phyloP scores from a whole-genome alignment of 2,888 invertebrate genomes.

The Pollenia griseotomentosa region DNA sequence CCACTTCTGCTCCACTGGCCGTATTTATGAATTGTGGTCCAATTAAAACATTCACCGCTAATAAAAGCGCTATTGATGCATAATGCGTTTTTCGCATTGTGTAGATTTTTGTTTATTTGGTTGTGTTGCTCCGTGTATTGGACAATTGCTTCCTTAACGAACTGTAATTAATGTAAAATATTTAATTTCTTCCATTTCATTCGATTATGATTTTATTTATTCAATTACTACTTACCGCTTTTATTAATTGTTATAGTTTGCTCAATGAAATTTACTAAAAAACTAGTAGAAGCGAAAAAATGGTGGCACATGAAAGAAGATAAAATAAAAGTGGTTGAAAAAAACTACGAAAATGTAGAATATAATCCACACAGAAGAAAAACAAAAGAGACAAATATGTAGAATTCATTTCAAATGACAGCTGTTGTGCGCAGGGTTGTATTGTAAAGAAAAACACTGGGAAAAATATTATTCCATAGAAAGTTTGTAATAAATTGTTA shows the following conservation, averaged over 20 bases:
- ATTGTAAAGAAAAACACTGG: slow-evolving; percentile 16
- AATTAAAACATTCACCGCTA: slow-evolving; percentile 63
- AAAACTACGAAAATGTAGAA: slow-evolving; percentile 53
- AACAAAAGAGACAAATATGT: slow-evolving; percentile 26
- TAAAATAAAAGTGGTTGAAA: slow-evolving; percentile 66
- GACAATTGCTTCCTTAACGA: slow-evolving; percentile 8
- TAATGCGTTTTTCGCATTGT: slow-evolving; percentile 67
- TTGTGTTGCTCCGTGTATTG: background rate
- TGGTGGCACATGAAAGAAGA: slow-evolving; percentile 63
- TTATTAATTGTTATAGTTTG: slow-evolving; percentile 61
- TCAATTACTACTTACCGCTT: slow-evolving; percentile 64
- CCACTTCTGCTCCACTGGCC: slow-evolving; percentile 69
- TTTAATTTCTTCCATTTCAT: slow-evolving; percentile 9
- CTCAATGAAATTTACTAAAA: slow-evolving; percentile 67
- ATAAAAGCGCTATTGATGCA: slow-evolving; percentile 59
- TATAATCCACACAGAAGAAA: slow-evolving; percentile 52
- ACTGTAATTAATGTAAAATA: slow-evolving; percentile 16
- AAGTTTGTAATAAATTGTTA: background rate
- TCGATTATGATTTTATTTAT: slow-evolving; percentile 23
- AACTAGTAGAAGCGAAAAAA: slow-evolving; percentile 62
- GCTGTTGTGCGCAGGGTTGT: slow-evolving; percentile 53
- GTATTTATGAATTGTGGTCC: slow-evolving; percentile 60
- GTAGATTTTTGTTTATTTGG: slow-evolving; percentile 15
- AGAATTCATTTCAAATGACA: slow-evolving; percentile 32
- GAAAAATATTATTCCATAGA: background rate